A percentile compares a stretch with the other conserved stretches of the same genome.
These are phyloP conservation scores for Neofelis nebulosa DNA, from an alignment of 2,113 vertebrate species.

Conservation along the genomic window DNA sequence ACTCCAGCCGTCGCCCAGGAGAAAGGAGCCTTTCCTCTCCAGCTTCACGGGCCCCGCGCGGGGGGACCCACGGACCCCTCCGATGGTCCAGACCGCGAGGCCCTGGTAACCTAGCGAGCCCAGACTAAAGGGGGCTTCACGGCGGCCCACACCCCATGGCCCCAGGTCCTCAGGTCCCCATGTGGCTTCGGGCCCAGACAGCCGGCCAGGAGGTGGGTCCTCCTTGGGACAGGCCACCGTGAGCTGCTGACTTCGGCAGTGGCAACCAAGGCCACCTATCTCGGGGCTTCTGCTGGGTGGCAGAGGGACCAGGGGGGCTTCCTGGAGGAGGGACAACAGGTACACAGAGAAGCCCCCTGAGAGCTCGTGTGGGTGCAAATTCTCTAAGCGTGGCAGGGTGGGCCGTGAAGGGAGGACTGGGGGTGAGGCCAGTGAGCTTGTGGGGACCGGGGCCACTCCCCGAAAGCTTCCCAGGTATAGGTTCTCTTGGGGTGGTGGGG, in stretches of 20 bases:
- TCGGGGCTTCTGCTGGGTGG: neutral
- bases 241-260: neutral
- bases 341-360: accelerated
- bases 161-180: accelerated
- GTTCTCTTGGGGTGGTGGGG: neutral
- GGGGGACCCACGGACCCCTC: neutral
- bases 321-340: neutral
- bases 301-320: neutral
- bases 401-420: neutral
- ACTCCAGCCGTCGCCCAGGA: neutral
- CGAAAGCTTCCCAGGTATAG: too few relatives aligned
- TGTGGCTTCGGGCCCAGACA: neutral
- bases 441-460: neutral
- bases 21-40: neutral
- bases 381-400: accelerated
- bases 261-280: too few relatives aligned
- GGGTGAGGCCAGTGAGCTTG: too few relatives aligned
- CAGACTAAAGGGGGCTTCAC: neutral
- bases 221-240: neutral
- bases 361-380: accelerated
- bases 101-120: neutral
- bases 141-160: accelerated
- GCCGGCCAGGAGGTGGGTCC: neutral
- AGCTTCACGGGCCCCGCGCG: accelerated
- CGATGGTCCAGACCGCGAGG: accelerated